Percentiles rank a stretch among this genome's conserved stretches.
Evolutionary conservation across 2,113 vertebrate genomes (phyloP).

Genomic region (Pseudopodoces humilis): DNA sequence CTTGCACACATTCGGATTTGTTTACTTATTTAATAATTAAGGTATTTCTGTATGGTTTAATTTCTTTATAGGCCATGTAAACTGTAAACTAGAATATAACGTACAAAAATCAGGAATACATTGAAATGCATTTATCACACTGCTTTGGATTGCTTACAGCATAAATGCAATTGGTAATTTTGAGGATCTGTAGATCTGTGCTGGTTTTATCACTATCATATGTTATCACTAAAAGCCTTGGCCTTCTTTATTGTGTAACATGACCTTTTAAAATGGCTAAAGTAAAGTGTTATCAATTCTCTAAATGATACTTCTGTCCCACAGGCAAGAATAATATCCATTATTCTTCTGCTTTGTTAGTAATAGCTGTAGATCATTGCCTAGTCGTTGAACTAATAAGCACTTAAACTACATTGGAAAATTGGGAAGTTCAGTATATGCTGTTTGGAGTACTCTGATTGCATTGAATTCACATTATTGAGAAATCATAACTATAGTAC

Average conservation of each 20-base stretch:
- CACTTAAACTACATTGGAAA: not conserved
- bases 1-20: not conserved
- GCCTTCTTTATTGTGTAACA: not conserved
- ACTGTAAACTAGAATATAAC: not conserved
- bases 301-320: not conserved
- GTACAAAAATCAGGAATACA: not conserved
- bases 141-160: not conserved
- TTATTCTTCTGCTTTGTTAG: not conserved
- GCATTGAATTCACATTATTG: not conserved
- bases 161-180: slow-evolving; percentile 6
- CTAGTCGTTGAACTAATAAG: not conserved
- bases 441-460: not conserved
- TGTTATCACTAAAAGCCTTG: slow-evolving; percentile 9
- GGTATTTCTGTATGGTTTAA: not conserved
- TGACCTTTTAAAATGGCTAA: slow-evolving; percentile 35
- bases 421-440: not conserved
- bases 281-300: slow-evolving; percentile 2
- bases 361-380: not conserved
- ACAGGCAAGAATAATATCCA: not conserved
- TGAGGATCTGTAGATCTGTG: not conserved
- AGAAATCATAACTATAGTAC: not conserved
- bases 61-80: not conserved
- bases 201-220: not conserved
- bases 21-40: not conserved
- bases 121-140: not conserved